Base-by-base conservation (phyloP, 2,888 invertebrate genomes). In the Cheilosia urbana region DNA sequence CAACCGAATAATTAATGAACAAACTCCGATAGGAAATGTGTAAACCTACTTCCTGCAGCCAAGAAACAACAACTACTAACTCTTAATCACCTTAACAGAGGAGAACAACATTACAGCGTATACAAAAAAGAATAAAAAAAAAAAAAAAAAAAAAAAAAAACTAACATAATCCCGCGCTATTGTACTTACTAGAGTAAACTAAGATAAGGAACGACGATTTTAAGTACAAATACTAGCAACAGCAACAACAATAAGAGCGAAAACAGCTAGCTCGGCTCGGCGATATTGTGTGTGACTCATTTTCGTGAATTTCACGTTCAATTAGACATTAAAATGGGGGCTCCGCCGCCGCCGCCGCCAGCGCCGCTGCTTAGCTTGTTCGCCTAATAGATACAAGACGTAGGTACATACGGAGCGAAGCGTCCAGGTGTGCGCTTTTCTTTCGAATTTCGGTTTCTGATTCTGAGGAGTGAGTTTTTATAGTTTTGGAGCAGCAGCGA, bases 401-500 rank as follows among this genome's bases (percentile, higher is more conserved):
- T 77, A 66, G 40, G 53, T 71, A 80, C 75, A 65, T 53, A 40
- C n/a, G 5, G 53, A 77, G 47, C 51, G 60, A 51, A 30, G 72
- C 76, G 85, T 85, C 85, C 85, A 85, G 85, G 85, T 85, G 85
- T 85, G 66, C 81, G 81, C 81, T 85, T 85, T 81, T 72, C 81
- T 71, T 65, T 71, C 30, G 73, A 80, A 80, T 85, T 76, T 66
- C 7, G 27, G 51, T 49, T 42, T 34, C 63, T 40, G 53, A 55
- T 42, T 34, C 63, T 40, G 53, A 55, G 63, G 62, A 63, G 53
- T 75, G 75, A 84, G 71, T 66, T 76, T 55, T 51, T 76, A 24
- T 21, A 24, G 9, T 49, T 49, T 57, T 62, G 34, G 45, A 63
- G 55, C 45, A 63, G 37, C 37, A 37, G 27, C 6, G 6, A 0